Conservation (phyloP, 2,888 invertebrate genomes). For the Caenorhabditis macrosperma region DNA sequence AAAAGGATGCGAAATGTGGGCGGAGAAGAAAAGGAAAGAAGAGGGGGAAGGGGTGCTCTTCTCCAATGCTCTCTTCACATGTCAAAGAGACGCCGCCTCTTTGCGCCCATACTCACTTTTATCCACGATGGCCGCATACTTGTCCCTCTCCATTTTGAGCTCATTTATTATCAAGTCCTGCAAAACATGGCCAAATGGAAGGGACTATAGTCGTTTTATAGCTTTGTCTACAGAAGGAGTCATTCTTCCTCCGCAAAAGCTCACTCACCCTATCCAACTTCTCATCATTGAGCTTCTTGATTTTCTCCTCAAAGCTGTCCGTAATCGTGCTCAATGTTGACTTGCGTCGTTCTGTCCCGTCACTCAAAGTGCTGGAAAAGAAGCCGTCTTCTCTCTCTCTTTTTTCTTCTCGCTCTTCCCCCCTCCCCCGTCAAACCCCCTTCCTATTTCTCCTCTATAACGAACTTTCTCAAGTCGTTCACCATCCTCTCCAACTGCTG, state of each 20-base stretch:
- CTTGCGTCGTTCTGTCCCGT: conserved; percentile 63
- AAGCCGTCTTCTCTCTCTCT: background rate
- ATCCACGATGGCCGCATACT: conserved; percentile 49
- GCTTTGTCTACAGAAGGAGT: no score
- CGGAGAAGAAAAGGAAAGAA: background rate
- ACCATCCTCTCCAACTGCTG: conserved; percentile 73
- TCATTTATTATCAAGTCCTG: conserved; percentile 55
- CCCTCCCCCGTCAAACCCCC: background rate
- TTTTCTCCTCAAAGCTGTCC: conserved; percentile 60
- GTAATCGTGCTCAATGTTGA: conserved; percentile 58
- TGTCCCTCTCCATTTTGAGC: conserved; percentile 51
- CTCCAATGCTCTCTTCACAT: conserved; percentile 47
- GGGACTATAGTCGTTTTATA: background rate
- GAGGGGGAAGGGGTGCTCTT: background rate
- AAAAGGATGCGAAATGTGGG: background rate
- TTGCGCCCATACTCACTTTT: conserved; percentile 49
- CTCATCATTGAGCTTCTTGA: conserved; percentile 63
- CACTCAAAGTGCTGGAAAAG: conserved; percentile 59
- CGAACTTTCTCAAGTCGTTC: conserved; percentile 68
- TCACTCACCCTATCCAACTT: conserved; percentile 40
- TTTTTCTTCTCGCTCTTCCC: background rate
- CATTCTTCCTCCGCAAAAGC: no score
- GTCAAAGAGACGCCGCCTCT: conserved; percentile 38
- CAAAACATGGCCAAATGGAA: background rate
- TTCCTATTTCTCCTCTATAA: background rate